Conservation (phyloP, 1,140 invertebrate species). For the Chymomyza costata region DNA sequence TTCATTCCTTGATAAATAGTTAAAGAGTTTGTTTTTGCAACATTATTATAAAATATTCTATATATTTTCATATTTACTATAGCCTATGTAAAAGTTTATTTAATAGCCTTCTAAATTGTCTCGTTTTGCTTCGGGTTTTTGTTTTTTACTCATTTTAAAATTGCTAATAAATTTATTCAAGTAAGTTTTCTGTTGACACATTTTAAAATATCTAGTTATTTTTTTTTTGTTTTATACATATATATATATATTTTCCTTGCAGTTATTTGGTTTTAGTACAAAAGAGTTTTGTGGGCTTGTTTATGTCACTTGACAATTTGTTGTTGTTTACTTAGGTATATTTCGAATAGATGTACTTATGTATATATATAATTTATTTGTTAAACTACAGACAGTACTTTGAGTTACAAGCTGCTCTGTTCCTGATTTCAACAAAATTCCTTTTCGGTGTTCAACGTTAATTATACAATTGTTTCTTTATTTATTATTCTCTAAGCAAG, state of each 20-base stretch:
- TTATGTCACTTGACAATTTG: slow-evolving; percentile 3
- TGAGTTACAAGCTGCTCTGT: slow-evolving; percentile 38
- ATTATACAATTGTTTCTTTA: too few species aligned
- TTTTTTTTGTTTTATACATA: slow-evolving; percentile 29
- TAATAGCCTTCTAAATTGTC: slow-evolving; percentile 27
- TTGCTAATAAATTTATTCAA: slow-evolving; percentile 47
- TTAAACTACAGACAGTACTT: slow-evolving; percentile 38
- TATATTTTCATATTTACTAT: slow-evolving; percentile 48
- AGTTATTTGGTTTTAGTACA: too few species aligned
- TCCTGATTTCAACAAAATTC: slow-evolving; percentile 49
- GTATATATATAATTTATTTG: slow-evolving; percentile 23
- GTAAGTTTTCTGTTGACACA: slow-evolving; percentile 44
- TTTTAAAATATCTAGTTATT: slow-evolving; percentile 37
- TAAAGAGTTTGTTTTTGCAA: slow-evolving; percentile 10
- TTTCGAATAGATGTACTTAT: slow-evolving; percentile 11
- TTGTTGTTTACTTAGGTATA: neutral
- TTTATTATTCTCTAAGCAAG: slow-evolving; percentile 13
- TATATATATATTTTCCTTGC: slow-evolving; percentile 28
- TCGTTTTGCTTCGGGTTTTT: slow-evolving; percentile 47
- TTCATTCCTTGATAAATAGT: too few species aligned
- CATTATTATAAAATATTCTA: slow-evolving; percentile 30
- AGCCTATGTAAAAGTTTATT: slow-evolving; percentile 47
- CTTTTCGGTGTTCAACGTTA: slow-evolving; percentile 60
- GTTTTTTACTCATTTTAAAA: slow-evolving; percentile 21
- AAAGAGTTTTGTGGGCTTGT: slow-evolving; percentile 28